Evolutionary conservation across 2,113 vertebrate genomes (phyloP).

Genomic region (Desmodus rotundus): DNA sequence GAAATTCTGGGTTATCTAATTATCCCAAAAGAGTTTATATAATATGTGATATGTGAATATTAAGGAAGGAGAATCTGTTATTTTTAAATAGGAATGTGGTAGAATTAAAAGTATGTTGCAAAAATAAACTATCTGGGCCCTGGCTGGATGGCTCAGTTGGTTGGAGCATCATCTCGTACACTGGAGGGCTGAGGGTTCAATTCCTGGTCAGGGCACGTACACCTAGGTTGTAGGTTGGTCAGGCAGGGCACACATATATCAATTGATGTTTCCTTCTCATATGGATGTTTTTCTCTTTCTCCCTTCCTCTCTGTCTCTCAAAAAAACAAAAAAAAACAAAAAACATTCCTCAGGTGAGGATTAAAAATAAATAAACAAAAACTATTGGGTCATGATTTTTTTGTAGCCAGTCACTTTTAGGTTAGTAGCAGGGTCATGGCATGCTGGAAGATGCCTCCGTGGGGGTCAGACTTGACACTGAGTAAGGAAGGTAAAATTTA

Average conservation of each 20-base stretch:
- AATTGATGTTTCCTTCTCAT: too few relatives aligned
- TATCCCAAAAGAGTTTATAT: background rate
- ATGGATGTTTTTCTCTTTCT: too few relatives aligned
- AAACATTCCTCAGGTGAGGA: too few relatives aligned
- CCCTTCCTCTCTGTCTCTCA: too few relatives aligned
- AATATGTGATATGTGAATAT: background rate
- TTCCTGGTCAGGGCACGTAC: too few relatives aligned
- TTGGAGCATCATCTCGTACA: too few relatives aligned
- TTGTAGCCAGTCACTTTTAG: background rate
- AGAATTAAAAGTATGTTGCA: background rate
- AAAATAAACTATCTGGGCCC: background rate
- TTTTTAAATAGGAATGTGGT: background rate
- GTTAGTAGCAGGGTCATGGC: background rate
- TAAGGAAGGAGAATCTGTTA: background rate
- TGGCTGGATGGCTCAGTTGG: too few relatives aligned
- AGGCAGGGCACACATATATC: too few relatives aligned
- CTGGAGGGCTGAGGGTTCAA: too few relatives aligned
- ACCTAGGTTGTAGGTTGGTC: too few relatives aligned
- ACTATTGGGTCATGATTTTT: background rate
- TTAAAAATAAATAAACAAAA: too few relatives aligned
- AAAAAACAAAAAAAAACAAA: too few relatives aligned
- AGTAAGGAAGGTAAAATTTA: background rate
- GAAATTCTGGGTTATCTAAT: background rate
- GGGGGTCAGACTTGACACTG: background rate
- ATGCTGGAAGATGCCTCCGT: background rate